Evolutionary conservation across 2,113 vertebrate genomes (phyloP).

Genomic region (Sakesphorus luctuosus): DNA sequence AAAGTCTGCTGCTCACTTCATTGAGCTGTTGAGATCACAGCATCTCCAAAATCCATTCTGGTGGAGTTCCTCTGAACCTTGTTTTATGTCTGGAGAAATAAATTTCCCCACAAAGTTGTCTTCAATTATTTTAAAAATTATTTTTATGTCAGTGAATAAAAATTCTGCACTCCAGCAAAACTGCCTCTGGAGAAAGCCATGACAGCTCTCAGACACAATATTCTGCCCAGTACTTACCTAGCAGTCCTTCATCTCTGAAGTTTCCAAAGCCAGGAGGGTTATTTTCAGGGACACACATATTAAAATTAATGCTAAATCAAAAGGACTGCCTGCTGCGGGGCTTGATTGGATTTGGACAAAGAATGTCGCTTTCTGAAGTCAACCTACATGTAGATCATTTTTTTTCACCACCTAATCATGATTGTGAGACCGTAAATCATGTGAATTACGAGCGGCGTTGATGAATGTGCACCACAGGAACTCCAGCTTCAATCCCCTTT

Average conservation of each 20-base stretch:
- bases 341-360: slow-evolving; percentile 61
- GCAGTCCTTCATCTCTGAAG: not conserved
- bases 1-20: not conserved
- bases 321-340: not conserved
- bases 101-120: not conserved
- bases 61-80: not conserved
- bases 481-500: not conserved
- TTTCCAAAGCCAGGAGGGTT: slow-evolving; percentile 35
- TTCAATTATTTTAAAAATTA: not conserved
- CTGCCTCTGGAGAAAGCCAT: not conserved
- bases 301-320: slow-evolving; percentile 58
- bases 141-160: not conserved
- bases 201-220: not conserved
- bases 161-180: not conserved
- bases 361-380: slow-evolving; percentile 38
- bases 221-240: not conserved
- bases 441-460: not conserved
- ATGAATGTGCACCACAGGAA: slow-evolving; percentile 44
- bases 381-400: not conserved
- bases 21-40: not conserved
- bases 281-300: not conserved
- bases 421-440: slow-evolving; percentile 47
- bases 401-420: slow-evolving; percentile 49
- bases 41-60: not conserved
- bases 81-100: not conserved